Evolutionary conservation across 2,797 vertebrate genomes (phyloP).

Genomic region (Dicrostonyx torquatus): DNA sequence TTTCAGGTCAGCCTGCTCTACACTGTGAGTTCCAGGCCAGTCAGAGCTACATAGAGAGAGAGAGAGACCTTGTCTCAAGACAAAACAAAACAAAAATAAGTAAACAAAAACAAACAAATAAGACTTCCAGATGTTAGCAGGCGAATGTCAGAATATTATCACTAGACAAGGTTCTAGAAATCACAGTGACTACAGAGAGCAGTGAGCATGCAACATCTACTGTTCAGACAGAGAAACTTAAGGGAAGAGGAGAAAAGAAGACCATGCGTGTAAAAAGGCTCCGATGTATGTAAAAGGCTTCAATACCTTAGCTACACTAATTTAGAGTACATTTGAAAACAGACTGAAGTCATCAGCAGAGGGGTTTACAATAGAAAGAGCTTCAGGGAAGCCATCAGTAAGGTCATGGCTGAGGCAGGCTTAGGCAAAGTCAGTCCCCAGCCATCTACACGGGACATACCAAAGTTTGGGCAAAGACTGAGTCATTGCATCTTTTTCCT

Average conservation of each 20-base stretch:
- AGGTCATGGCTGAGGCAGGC: neutral
- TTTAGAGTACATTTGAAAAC: conserved; percentile 33
- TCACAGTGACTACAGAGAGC: neutral
- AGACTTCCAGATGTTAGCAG: neutral
- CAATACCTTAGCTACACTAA: conserved; percentile 14
- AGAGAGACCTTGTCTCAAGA: neutral
- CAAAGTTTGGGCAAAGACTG: neutral
- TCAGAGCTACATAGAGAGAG: neutral
- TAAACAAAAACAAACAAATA: neutral
- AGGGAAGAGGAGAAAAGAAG: neutral
- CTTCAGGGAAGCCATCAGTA: neutral
- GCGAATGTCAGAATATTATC: neutral
- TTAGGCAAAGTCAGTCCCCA: neutral
- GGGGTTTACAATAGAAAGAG: neutral
- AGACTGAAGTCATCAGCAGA: neutral
- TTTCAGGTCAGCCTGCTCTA: neutral
- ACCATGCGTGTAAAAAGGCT: neutral
- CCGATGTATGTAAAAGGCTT: neutral
- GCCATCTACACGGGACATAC: neutral
- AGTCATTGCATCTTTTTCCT: neutral
- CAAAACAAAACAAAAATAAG: neutral
- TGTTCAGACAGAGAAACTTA: conserved; percentile 17
- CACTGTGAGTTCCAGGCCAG: neutral
- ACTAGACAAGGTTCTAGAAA: neutral
- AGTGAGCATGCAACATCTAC: neutral